Base-by-base conservation (phyloP, 2,888 invertebrate species). In the Cryptocephalus primarius region DNA sequence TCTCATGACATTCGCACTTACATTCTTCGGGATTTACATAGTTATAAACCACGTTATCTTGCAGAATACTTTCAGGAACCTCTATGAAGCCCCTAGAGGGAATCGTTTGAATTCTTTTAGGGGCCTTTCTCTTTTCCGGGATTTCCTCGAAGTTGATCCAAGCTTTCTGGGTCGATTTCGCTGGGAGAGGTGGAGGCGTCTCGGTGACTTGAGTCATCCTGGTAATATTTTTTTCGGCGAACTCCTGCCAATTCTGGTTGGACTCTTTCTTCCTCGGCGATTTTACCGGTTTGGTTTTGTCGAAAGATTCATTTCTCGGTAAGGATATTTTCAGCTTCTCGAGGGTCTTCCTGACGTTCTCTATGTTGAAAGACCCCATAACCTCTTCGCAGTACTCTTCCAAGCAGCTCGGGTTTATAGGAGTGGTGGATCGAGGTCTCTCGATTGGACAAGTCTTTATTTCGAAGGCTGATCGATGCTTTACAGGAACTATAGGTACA, bases 111-210 rank as follows among this genome's bases (percentile, higher is more conserved):
- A 89, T 88, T 54, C 87, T 77, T 68, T 87, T 87, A 13, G 88
- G 86, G 51, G 84, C 80, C 69, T 87, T 86, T 45, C 87, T 75
- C 55, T 83, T 79, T 68, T 89, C 89, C 1, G 89, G 88, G 48
- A 89, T 83, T 61, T 89, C 88, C 64, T 87, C 86, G 64, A 89
- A 89, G 67, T 88, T 87, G 50, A 90, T 85, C 90, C 90, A 90
- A 57, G 85, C 83, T 45, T 71, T 67, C 53, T 68, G 58, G 55
- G 60, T 56, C 42, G 70, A 68, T 55, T 71, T 68, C 4, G 73
- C 70, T 34, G 72, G 70, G 47, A 72, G 64, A 42, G 75, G 73
- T 62, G 78, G 67, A 61, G 70, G 73, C 61, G 70, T 73, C 51
- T 68, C 69, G 22, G 54, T 57, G 13, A 46, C 40, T 10, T 47